Evolutionary conservation across 2,888 invertebrate genomes (phyloP).

Genomic region (Serripes groenlandicus): DNA sequence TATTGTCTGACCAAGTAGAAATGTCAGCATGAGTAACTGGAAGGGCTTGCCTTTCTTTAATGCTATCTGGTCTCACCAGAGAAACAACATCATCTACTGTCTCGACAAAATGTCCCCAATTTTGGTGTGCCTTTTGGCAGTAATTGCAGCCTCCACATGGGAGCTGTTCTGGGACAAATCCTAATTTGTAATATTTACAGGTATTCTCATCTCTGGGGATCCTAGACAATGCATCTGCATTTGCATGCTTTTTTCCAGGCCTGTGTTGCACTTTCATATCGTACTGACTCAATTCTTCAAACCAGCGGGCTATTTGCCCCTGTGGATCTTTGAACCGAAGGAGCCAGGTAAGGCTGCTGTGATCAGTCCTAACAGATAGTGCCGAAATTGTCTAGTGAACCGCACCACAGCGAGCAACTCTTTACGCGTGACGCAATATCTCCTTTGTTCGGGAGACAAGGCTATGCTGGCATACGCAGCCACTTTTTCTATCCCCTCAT

Average conservation of each 20-base stretch:
- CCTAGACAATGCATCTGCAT: slow-evolving; percentile 48
- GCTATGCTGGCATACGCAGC: slow-evolving; percentile 54
- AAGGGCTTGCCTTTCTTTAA: no score
- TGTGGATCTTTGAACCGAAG: slow-evolving; percentile 50
- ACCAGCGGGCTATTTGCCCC: slow-evolving; percentile 62
- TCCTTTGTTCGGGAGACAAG: neutral
- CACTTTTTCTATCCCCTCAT: slow-evolving; percentile 51
- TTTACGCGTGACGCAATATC: neutral
- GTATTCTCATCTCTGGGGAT: slow-evolving; percentile 5
- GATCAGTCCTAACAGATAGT: slow-evolving; percentile 31
- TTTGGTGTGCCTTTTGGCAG: slow-evolving; percentile 33
- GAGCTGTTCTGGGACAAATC: slow-evolving; percentile 14
- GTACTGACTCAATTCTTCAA: slow-evolving; percentile 62
- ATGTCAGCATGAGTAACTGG: no score
- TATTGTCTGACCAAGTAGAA: no score
- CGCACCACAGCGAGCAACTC: slow-evolving; percentile 27
- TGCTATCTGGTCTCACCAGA: no score
- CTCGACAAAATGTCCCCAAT: no score
- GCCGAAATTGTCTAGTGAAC: slow-evolving; percentile 19
- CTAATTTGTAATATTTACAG: no score
- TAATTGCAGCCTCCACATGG: slow-evolving; percentile 58
- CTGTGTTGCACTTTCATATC: slow-evolving; percentile 54
- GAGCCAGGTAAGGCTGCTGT: neutral
- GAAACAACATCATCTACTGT: no score
- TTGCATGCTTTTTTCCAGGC: slow-evolving; percentile 19